phyloP scores from a whole-genome alignment of 2,113 vertebrate genomes.

The Cyprinodon brontotheroides region DNA sequence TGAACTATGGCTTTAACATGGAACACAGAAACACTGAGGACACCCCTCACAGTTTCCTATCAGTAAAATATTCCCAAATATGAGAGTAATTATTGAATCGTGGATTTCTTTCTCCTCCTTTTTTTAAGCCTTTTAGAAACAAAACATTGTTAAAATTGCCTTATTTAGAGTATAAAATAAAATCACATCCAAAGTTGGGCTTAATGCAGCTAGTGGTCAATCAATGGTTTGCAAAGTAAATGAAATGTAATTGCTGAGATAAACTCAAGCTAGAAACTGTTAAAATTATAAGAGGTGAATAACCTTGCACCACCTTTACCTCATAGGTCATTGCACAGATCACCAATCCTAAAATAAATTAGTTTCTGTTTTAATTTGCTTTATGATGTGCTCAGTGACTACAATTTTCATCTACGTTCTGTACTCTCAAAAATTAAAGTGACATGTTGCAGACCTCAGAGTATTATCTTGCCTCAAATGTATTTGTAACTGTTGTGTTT shows the following conservation, averaged over 20 bases:
- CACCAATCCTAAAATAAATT: no score
- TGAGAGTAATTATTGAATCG: slow-evolving; percentile 72
- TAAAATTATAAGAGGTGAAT: no score
- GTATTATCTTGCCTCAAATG: neutral
- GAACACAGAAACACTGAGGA: slow-evolving; percentile 59
- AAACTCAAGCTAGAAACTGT: no score
- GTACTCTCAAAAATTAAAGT: no score
- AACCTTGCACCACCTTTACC: no score
- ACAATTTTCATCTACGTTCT: neutral
- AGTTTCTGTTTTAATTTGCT: no score
- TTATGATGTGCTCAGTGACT: neutral
- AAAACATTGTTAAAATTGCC: slow-evolving; percentile 18
- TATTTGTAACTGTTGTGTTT: neutral
- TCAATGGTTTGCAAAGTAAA: no score
- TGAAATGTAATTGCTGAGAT: no score
- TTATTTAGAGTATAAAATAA: slow-evolving; percentile 48
- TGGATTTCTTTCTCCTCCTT: slow-evolving; percentile 32
- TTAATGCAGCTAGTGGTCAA: no score
- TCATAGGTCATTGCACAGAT: no score
- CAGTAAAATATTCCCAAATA: slow-evolving; percentile 77
- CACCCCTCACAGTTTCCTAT: slow-evolving; percentile 74
- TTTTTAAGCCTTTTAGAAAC: slow-evolving; percentile 5
- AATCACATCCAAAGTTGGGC: neutral
- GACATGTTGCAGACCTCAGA: no score
- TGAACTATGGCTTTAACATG: slow-evolving; percentile 19